phyloP scores from a whole-genome alignment of 2,113 vertebrate species.

The Lutjanus erythropterus region DNA sequence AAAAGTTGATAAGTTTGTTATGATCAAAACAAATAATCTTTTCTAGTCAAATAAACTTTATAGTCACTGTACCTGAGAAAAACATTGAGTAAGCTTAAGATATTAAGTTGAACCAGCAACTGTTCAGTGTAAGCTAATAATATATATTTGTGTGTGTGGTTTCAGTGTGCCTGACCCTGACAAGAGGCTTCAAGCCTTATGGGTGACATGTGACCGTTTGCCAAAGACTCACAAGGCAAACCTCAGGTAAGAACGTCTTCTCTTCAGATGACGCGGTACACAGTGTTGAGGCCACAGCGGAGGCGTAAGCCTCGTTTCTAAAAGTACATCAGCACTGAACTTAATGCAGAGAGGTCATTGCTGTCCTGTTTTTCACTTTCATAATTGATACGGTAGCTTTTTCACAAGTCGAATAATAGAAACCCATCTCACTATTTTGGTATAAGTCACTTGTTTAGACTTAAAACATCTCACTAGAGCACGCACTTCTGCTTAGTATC shows the following conservation, averaged over 20 bases:
- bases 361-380: constrained; percentile 18
- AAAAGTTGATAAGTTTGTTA: too few relatives aligned
- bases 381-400: not conserved
- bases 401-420: not conserved
- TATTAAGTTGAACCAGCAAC: too few relatives aligned
- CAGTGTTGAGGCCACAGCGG: not conserved
- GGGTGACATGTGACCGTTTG: constrained; percentile 93
- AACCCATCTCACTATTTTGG: not conserved
- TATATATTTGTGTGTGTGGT: constrained; percentile 37
- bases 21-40: too few relatives aligned
- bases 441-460: not conserved
- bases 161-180: constrained; percentile 92
- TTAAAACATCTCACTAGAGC: not conserved
- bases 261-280: not conserved
- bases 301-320: not conserved
- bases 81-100: too few relatives aligned
- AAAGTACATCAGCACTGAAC: not conserved
- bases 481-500: not conserved
- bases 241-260: constrained; percentile 86
- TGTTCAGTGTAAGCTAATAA: too few relatives aligned
- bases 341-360: not conserved
- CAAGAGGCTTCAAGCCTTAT: constrained; percentile 95
- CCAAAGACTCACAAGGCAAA: constrained; percentile 94
- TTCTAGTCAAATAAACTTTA: too few relatives aligned
- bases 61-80: too few relatives aligned